Percentiles rank a stretch among this genome's conserved stretches.
Evolutionary conservation across 2,888 invertebrate species (phyloP).

Genomic region (Lathronympha strigana): DNA sequence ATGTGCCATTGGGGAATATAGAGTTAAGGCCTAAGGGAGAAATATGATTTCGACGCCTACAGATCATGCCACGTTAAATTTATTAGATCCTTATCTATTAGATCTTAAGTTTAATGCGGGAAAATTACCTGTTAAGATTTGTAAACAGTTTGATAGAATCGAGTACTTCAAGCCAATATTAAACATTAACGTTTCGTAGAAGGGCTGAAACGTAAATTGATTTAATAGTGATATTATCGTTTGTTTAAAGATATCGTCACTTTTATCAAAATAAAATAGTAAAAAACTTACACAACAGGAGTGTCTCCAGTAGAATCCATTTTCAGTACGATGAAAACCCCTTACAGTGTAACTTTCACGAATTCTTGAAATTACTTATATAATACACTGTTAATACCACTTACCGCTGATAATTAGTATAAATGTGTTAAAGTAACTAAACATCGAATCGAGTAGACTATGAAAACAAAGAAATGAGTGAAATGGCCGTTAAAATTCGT

Average conservation of each 20-base stretch:
- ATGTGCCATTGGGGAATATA: too few relatives aligned
- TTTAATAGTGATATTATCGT: too few relatives aligned
- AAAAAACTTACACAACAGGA: constrained; percentile 42
- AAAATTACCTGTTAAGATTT: too few relatives aligned
- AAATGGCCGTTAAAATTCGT: constrained; percentile 10
- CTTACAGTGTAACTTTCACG: not conserved
- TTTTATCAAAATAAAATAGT: not conserved
- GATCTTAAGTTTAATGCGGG: too few relatives aligned
- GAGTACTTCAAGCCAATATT: too few relatives aligned
- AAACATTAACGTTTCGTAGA: too few relatives aligned
- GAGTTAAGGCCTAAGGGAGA: too few relatives aligned
- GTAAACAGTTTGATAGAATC: too few relatives aligned
- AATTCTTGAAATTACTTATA: not conserved
- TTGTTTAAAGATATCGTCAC: not conserved
- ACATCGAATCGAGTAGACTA: not conserved
- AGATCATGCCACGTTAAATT: too few relatives aligned
- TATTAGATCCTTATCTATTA: too few relatives aligned
- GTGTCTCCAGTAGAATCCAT: constrained; percentile 45
- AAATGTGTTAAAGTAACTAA: not conserved
- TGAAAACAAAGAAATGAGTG: constrained; percentile 8
- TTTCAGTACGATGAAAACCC: not conserved
- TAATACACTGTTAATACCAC: not conserved
- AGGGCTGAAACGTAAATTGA: too few relatives aligned
- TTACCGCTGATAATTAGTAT: not conserved
- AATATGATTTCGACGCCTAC: too few relatives aligned